Evolutionary conservation across 2,113 vertebrate genomes (phyloP).

Genomic region (Origma solitaria): DNA sequence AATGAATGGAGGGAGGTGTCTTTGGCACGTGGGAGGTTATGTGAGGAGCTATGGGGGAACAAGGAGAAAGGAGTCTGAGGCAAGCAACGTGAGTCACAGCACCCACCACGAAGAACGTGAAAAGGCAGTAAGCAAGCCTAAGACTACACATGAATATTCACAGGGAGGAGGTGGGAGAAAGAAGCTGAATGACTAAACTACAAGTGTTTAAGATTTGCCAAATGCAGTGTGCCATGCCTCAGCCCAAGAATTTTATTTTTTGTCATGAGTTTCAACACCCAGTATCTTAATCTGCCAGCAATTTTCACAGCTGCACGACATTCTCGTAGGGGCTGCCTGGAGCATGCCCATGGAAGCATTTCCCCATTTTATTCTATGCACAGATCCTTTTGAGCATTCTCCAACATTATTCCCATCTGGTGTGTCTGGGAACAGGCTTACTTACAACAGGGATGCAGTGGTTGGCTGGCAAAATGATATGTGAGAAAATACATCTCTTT

Average conservation of each 20-base stretch:
- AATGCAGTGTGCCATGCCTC: not conserved
- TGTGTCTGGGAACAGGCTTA: not conserved
- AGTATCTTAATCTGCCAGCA: not conserved
- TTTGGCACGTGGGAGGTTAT: not conserved
- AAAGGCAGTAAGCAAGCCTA: conserved; percentile 38
- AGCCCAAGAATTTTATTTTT: not conserved
- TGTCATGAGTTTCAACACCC: not conserved
- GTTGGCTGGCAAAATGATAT: not conserved
- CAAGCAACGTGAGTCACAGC: conserved; percentile 47
- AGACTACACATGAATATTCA: conserved; percentile 62
- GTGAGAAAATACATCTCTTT: not conserved
- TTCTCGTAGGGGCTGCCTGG: not conserved
- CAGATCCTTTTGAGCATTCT: not conserved
- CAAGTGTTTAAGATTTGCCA: conserved; percentile 2
- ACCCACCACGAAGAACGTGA: conserved; percentile 33
- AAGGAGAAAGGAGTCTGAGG: conserved; percentile 18
- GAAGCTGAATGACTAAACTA: conserved; percentile 45
- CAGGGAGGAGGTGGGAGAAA: conserved; percentile 20
- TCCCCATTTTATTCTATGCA: not conserved
- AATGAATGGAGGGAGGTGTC: not conserved
- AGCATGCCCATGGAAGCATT: not conserved
- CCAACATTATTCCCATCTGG: not conserved
- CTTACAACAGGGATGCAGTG: not conserved
- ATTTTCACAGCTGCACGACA: not conserved
- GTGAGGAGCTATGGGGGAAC: conserved; percentile 22